Conservation (phyloP, 2,797 vertebrate species). For the Orestias chungarensis region DNA sequence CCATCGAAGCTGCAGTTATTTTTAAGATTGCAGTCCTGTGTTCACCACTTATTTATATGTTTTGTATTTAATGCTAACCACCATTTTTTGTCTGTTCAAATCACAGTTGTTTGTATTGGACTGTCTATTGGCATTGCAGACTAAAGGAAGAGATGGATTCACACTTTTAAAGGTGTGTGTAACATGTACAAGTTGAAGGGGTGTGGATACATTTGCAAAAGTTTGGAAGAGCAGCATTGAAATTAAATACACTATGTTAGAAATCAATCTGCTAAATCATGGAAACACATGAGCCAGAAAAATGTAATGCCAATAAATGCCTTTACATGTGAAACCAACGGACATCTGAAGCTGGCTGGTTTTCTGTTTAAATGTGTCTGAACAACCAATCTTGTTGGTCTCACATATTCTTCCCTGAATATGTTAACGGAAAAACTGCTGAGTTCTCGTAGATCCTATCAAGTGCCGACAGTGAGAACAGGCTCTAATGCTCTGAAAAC, state of each 20-base stretch:
- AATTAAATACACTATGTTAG: background rate
- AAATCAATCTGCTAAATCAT: background rate
- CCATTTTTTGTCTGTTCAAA: too few relatives aligned
- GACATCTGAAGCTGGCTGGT: background rate
- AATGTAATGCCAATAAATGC: conserved; percentile 1
- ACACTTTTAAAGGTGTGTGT: background rate
- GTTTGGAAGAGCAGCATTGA: background rate
- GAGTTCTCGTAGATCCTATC: conserved; percentile 38
- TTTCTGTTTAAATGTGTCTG: conserved; percentile 5
- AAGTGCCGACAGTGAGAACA: conserved; percentile 5
- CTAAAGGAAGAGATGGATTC: background rate
- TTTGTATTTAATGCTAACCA: background rate
- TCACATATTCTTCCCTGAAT: conserved; percentile 11
- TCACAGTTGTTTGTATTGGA: too few relatives aligned
- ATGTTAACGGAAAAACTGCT: conserved; percentile 36
- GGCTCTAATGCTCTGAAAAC: conserved; percentile 48
- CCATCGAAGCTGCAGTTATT: background rate
- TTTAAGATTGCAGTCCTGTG: background rate
- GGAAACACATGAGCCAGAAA: background rate
- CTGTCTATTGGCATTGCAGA: too few relatives aligned
- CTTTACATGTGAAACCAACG: conserved; percentile 5
- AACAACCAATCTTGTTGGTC: conserved; percentile 9
- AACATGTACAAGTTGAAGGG: background rate
- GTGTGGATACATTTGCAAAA: background rate
- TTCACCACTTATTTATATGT: background rate